Evolutionary conservation across 1,140 invertebrate genomes (phyloP).

Genomic region (Goniozus legneri): DNA sequence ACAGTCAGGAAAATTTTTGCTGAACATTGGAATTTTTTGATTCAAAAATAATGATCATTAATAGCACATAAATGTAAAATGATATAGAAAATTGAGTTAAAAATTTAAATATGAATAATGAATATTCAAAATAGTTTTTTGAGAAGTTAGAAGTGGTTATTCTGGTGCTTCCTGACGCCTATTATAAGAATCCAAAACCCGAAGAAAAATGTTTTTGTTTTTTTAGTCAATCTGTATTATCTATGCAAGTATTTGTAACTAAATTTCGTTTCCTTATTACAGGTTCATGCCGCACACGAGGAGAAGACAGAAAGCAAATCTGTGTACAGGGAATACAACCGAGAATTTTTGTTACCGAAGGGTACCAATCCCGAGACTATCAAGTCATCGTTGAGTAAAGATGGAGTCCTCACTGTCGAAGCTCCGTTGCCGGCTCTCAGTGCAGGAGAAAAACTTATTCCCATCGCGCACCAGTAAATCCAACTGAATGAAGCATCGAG

Average conservation of each 20-base stretch:
- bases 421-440: slow-evolving; percentile 81
- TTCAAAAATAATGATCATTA: no score
- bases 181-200: no score
- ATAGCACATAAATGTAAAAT: no score
- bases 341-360: slow-evolving; percentile 90
- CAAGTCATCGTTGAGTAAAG: slow-evolving; percentile 85
- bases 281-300: slow-evolving; percentile 96
- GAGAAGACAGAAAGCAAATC: slow-evolving; percentile 92
- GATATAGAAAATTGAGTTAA: no score
- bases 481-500: not conserved
- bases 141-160: no score
- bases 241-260: not conserved
- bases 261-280: slow-evolving; percentile 36
- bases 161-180: no score
- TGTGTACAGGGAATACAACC: slow-evolving; percentile 93
- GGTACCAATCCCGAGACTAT: slow-evolving; percentile 90
- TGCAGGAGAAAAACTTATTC: slow-evolving; percentile 71
- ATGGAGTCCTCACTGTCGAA: slow-evolving; percentile 90
- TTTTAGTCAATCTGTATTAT: not conserved
- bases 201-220: not conserved
- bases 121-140: no score
- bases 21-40: no score
- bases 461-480: slow-evolving; percentile 70
- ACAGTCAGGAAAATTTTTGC: no score
- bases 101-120: no score